phyloP scores from a whole-genome alignment of 2,113 vertebrate genomes.

The Clinocottus analis region DNA sequence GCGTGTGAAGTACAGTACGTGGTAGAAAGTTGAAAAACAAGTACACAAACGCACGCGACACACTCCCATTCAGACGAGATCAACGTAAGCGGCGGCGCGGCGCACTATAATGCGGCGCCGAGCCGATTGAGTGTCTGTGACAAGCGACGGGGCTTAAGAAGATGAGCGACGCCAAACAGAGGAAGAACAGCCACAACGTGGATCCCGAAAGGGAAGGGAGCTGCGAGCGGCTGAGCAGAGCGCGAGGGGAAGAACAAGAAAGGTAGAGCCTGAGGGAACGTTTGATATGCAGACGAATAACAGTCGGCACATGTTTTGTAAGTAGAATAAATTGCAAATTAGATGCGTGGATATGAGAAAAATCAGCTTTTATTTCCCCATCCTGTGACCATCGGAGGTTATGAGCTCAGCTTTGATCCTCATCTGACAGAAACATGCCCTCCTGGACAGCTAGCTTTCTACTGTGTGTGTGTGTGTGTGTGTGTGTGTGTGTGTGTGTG shows the following conservation, averaged over 20 bases:
- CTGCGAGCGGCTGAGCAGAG: neutral
- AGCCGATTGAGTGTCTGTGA: conserved; percentile 23
- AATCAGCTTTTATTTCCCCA: neutral
- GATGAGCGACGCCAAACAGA: conserved; percentile 27
- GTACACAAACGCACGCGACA: neutral
- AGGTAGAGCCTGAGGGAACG: conserved; percentile 9
- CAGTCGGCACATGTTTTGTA: neutral
- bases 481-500: conserved; percentile 18
- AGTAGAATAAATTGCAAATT: neutral
- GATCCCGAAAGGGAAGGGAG: conserved; percentile 6
- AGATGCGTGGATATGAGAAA: neutral
- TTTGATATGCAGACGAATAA: conserved; percentile 26
- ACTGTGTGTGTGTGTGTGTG: conserved; percentile 1
- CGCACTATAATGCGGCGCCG: conserved; percentile 11
- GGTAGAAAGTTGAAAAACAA: neutral
- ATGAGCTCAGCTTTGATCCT: conserved; percentile 11
- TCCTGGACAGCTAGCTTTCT: conserved; percentile 14
- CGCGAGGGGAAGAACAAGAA: neutral
- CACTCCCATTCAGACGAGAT: conserved; percentile 26
- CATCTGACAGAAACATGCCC: neutral
- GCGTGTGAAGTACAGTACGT: neutral
- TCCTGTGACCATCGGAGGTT: neutral
- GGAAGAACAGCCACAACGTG: conserved; percentile 21
- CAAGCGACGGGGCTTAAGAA: conserved; percentile 38
- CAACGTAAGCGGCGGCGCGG: conserved; percentile 24